Percentiles rank a stretch among this genome's conserved stretches.
Conservation (phyloP, 2,888 invertebrate genomes). For the Oscheius sp. region DNA sequence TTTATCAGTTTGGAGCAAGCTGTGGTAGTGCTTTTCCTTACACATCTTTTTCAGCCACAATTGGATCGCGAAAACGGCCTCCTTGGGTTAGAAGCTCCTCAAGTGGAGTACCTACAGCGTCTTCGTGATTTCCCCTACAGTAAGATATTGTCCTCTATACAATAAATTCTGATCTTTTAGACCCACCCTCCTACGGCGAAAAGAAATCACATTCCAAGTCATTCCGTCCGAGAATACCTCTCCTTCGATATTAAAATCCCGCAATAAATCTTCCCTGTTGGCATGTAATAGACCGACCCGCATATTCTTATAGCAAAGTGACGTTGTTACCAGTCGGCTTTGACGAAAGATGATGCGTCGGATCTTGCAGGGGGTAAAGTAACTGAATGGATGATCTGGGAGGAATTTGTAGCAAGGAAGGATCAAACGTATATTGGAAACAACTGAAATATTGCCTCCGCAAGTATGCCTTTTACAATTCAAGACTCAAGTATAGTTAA, state of each 20-base stretch:
- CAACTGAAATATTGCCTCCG: too few relatives aligned
- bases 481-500: too few relatives aligned
- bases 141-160: background rate
- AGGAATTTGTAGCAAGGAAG: too few relatives aligned
- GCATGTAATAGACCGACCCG: background rate
- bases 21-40: background rate
- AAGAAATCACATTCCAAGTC: conserved; percentile 24
- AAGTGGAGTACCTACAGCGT: conserved; percentile 10
- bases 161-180: background rate
- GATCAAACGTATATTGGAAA: too few relatives aligned
- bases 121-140: conserved; percentile 29
- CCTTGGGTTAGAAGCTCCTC: conserved; percentile 4
- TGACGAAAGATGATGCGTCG: conserved; percentile 2
- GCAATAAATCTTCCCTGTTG: conserved; percentile 5
- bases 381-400: background rate
- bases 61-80: background rate
- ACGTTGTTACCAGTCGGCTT: background rate
- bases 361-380: background rate
- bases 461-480: too few relatives aligned
- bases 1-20: background rate
- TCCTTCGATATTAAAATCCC: conserved; percentile 24
- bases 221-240: conserved; percentile 26
- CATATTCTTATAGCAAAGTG: background rate
- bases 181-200: conserved; percentile 15
- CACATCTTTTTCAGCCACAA: conserved; percentile 13